These are phyloP conservation scores for Isichthys henryi DNA, from an alignment of 2,113 vertebrate species.

Conservation along the genomic window DNA sequence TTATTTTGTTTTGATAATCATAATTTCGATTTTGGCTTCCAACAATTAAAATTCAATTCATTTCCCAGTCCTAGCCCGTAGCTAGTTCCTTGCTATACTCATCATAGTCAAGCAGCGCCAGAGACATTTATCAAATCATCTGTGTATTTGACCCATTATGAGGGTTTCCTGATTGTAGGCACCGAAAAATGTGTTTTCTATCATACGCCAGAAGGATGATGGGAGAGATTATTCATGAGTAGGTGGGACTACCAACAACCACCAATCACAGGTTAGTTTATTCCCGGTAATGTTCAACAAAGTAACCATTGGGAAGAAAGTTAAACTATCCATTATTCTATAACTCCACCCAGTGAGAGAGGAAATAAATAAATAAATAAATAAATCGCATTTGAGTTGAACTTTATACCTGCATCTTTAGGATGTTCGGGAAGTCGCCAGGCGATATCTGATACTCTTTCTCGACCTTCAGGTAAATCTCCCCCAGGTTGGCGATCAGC, in stretches of 20 bases:
- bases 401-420: slow-evolving; percentile 67
- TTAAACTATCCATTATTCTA: not conserved
- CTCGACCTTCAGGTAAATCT: slow-evolving; percentile 67
- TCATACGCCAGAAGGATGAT: not conserved
- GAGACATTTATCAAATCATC: not conserved
- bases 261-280: not conserved
- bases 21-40: not conserved
- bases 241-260: not conserved
- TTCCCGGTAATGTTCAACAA: not conserved
- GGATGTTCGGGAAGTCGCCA: slow-evolving; percentile 64
- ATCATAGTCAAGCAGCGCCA: not conserved
- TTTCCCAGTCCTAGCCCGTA: not conserved
- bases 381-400: not conserved
- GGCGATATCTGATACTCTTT: slow-evolving; percentile 71
- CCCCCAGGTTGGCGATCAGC: slow-evolving; percentile 63
- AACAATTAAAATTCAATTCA: not conserved
- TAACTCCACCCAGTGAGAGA: not conserved
- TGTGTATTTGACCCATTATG: not conserved
- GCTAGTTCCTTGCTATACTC: not conserved
- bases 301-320: not conserved
- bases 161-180: not conserved
- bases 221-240: not conserved
- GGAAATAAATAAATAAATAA: no score
- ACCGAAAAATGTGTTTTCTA: not conserved
- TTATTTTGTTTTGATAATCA: not conserved